Percentiles rank a stretch among this genome's conserved stretches.
phyloP scores from a whole-genome alignment of 2,797 vertebrate genomes.

The Aselliscus stoliczkanus region DNA sequence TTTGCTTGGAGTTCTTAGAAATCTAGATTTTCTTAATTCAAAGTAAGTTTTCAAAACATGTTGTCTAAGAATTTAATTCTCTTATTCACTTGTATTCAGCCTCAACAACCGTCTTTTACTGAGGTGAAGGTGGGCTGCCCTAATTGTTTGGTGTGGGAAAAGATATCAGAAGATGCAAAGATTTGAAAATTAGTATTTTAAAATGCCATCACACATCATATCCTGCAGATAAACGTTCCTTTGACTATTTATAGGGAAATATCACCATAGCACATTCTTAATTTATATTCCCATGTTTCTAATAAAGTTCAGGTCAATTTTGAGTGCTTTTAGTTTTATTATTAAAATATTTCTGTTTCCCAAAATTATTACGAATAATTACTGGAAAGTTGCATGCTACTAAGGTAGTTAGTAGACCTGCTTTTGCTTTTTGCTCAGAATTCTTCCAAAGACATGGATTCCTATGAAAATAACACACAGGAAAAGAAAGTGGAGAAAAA shows the following conservation, averaged over 20 bases:
- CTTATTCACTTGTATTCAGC: neutral
- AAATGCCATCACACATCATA: neutral
- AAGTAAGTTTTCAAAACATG: neutral
- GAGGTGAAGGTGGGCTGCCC: neutral
- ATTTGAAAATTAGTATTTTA: neutral
- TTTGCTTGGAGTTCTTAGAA: constrained; percentile 4
- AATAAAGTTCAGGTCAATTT: neutral
- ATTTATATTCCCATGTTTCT: neutral
- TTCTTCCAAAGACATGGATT: neutral
- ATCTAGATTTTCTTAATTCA: neutral
- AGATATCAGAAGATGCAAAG: neutral
- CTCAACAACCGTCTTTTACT: neutral
- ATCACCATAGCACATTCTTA: neutral
- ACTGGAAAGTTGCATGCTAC: neutral
- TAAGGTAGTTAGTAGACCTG: neutral
- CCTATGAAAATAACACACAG: neutral
- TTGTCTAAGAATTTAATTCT: neutral
- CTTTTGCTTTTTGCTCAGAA: neutral
- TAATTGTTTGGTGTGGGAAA: neutral
- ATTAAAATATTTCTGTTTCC: neutral
- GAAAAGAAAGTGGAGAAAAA: neutral
- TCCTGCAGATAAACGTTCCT: neutral
- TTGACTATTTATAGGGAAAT: neutral
- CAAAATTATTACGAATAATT: neutral
- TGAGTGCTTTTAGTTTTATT: neutral